Evolutionary conservation across 2,888 invertebrate species (phyloP), one percentile per base, ranked within the genome.

Genomic region (Yponomeuta sedellus): DNA sequence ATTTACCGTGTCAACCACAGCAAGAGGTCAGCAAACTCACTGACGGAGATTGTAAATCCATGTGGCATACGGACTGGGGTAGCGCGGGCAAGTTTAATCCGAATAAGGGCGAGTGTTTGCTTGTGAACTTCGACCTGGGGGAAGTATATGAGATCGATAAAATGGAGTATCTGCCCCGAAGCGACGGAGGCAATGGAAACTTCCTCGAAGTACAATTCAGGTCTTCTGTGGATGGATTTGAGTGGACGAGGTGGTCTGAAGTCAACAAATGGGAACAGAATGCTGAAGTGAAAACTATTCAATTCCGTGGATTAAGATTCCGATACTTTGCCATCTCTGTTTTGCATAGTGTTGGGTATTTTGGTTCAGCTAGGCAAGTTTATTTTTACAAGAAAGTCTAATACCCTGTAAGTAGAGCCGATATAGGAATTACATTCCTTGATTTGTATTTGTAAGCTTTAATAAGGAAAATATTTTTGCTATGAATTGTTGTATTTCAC

Each of bases 161-260:
- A 73, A 71, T 86, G 4, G 83, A 82, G 69, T 89, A 89, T 69
- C 70, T 73, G 16, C 88, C 87, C 1, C 77, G 86, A 2, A 73
- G 75, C 12, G 83, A 86, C 66, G 85, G 79, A 1, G 84, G 85
- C 0, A 86, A 86, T 68, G 88, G 88, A 0, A 88, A 84, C 5
- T 75, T 89, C 62, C 67, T 83, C 22, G 72, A 77, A 67, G 58
- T 86, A 0, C 76, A 82, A 69, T 86, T 85, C 68, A 78, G 75
- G 66, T 71, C 72, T 68, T 87, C 86, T 0, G 63, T 66, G 1
- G 79, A 88, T 65, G 79, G 77, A 11, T n/a, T 34, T 10, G 64
- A 70, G 10, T 88, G 87, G 88, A 81, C 75, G 67, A 64, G 71
- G 0, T 67, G 74, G 61, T 80, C 83, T 8, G 73, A 77, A 11